Evolutionary conservation across 2,113 vertebrate species (phyloP), one percentile per base, ranked within the genome.

Genomic region (Brachirus orientalis): DNA sequence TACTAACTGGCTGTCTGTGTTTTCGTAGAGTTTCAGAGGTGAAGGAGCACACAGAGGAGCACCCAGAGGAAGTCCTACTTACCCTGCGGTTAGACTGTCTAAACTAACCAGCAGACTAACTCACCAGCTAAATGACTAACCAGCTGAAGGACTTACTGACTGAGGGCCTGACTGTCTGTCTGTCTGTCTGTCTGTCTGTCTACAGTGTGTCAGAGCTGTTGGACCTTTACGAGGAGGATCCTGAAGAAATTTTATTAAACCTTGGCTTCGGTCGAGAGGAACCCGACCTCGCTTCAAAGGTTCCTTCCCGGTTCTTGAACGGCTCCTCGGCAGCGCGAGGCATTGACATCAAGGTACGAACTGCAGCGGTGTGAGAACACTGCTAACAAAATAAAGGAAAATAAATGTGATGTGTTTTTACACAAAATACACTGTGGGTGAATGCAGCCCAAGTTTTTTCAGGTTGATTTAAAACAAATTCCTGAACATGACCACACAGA

Each of bases 191-290:
- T 45, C 16, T 45, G 60, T 56, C 6, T 70, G 14, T 75, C 41
- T 70, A 4, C 91, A 99, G 98, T 70, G 95, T 99, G 80, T 98
- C 98, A 60, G 98, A 99, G 84, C 88, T 99, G 72, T 89, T 99
- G 90, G 97, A 99, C 76, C 92, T 98, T 75, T 99, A 97, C 52
- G 97, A 98, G 65, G 97, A 99, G 85, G 97, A 99, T 85, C 97
- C 98, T 1, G 97, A 98, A 87, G 96, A 99, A 90, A 92, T 98
- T 60, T 96, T 99, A 4, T 94, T 98, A 72, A 99, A 98, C 86
- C 95, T 99, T 36, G 98, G 98, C 18, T 99, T 99, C 86, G 98
- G 98, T 79, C 91, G 93, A 58, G 97, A 99, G 90, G 98, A 99
- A 88, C 98, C 97, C 10, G 95, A 98, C 91, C 93, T 96, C 62